Percentiles rank a stretch among this genome's conserved stretches.
phyloP scores from a whole-genome alignment of 1,140 invertebrate genomes.

The Uloborus diversus region DNA sequence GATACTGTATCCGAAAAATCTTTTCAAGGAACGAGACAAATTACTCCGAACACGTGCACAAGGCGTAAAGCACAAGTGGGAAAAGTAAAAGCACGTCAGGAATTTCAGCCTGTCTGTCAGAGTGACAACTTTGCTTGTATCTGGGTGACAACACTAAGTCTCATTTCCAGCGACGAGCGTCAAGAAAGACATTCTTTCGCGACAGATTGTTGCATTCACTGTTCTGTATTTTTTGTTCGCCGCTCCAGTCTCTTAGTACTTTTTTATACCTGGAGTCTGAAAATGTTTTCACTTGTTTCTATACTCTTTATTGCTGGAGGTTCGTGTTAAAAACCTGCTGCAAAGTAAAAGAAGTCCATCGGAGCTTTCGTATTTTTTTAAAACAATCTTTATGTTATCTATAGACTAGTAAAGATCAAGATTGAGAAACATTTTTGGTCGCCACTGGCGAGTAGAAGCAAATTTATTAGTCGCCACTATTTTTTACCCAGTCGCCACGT shows the following conservation, averaged over 20 bases:
- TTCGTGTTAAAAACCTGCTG: conserved; percentile 25
- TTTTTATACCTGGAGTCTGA: not conserved
- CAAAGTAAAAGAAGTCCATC: conserved; percentile 4
- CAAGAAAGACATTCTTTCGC: not conserved
- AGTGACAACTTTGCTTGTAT: conserved; percentile 6
- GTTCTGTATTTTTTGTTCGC: not conserved
- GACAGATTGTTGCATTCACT: conserved; percentile 1
- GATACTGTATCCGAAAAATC: not conserved
- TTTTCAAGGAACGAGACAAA: conserved; percentile 11
- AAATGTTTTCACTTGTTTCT: not conserved
- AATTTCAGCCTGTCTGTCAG: conserved; percentile 38
- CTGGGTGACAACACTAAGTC: conserved; percentile 24
- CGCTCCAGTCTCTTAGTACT: not conserved
- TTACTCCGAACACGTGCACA: conserved; percentile 41
- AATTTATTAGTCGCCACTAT: too few species aligned
- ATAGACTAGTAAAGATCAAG: too few species aligned
- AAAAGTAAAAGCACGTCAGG: conserved; percentile 48
- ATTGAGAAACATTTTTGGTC: too few species aligned
- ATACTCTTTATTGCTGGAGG: not conserved
- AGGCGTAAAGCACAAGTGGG: conserved; percentile 33
- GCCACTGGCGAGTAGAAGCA: too few species aligned
- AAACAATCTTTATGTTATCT: too few species aligned
- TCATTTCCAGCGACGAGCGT: not conserved
- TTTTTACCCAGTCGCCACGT: not conserved
- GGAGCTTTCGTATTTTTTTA: conserved; percentile 8